Base-by-base conservation (phyloP, 2,888 invertebrate genomes). In the Nemotelus pantherinus region DNA sequence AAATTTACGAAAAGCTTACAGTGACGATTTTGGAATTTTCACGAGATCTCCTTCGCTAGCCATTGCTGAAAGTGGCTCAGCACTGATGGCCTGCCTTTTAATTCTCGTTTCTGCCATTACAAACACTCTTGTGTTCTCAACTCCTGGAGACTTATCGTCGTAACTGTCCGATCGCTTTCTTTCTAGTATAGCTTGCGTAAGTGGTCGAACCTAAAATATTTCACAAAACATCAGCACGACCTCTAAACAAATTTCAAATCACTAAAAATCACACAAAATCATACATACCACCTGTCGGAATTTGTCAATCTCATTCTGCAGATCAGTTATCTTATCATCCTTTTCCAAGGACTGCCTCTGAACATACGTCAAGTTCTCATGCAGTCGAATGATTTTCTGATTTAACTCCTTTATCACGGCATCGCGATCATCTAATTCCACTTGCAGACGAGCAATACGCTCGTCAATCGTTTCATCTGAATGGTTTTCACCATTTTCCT, bases 271-370 rank as follows among this genome's bases (percentile, higher is more conserved):
- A 70, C 57, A 39, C 6, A 45, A 25, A 43, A 55, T 47, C n/a
- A 72, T 55, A 77, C 80, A 74, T 77, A 94, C 93, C 74, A 95
- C 93, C 86, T 93, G 93, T 79, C 93, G 90, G 85, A 93, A 95
- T 86, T 95, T 95, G 84, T 95, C 95, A 82, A 96, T 93, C 88
- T 95, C 95, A 85, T 93, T 94, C 82, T 92, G 93, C 71, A 97
- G 88, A 82, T 94, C 92, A 79, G 92, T 90, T 82, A 97, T 95
- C 80, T 92, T 91, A 0, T 91, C 90, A 83, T 96, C 96, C 84
- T 93, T 93, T 78, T 93, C 92, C 3, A 82, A 77, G 50, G 83
- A 84, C 70, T 84, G 82, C 63, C 82, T 82, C 72, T 85, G 84
- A 39, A 83, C 80, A 39, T 81, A 82, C n/a, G 82, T 81, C 48